Percentiles rank a stretch among this genome's conserved stretches.
Conservation (phyloP, 2,888 invertebrate species). For the Dorcus hopei region DNA sequence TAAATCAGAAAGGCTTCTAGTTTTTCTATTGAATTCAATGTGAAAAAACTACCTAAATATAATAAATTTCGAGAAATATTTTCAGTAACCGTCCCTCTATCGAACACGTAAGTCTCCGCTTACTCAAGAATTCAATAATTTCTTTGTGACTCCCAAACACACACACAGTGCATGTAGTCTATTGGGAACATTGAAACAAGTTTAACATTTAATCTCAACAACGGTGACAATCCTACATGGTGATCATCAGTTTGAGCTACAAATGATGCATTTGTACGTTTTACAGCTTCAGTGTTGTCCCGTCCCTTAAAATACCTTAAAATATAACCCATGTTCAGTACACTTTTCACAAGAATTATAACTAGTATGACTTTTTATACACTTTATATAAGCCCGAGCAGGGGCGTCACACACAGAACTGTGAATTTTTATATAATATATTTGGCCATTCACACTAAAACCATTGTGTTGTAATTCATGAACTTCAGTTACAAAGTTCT, state of each 20-base stretch:
- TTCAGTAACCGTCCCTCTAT: too few relatives aligned
- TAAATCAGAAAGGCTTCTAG: slow-evolving; percentile 15
- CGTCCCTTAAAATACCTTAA: too few relatives aligned
- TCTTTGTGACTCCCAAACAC: slow-evolving; percentile 12
- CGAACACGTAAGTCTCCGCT: background rate
- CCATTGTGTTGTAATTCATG: slow-evolving; percentile 3
- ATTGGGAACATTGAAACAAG: slow-evolving; percentile 8
- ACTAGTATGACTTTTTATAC: slow-evolving; percentile 10
- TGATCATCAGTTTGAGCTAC: too few relatives aligned
- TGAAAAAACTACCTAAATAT: slow-evolving; percentile 7
- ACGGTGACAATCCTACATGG: too few relatives aligned
- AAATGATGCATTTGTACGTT: too few relatives aligned
- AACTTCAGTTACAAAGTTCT: slow-evolving; percentile 22
- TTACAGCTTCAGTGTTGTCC: too few relatives aligned
- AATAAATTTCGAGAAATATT: too few relatives aligned
- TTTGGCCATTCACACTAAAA: slow-evolving; percentile 2
- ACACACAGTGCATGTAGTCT: slow-evolving; percentile 16
- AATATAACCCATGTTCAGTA: too few relatives aligned
- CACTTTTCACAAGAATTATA: too few relatives aligned
- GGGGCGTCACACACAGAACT: slow-evolving; percentile 11
- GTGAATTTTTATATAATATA: slow-evolving; percentile 2
- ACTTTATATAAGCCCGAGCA: slow-evolving; percentile 15
- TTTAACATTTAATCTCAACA: too few relatives aligned
- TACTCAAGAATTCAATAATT: slow-evolving; percentile 11
- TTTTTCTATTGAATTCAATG: slow-evolving; percentile 18